Evolutionary conservation across 2,797 vertebrate genomes (phyloP).

Genomic region (Cheirogaleus major): DNA sequence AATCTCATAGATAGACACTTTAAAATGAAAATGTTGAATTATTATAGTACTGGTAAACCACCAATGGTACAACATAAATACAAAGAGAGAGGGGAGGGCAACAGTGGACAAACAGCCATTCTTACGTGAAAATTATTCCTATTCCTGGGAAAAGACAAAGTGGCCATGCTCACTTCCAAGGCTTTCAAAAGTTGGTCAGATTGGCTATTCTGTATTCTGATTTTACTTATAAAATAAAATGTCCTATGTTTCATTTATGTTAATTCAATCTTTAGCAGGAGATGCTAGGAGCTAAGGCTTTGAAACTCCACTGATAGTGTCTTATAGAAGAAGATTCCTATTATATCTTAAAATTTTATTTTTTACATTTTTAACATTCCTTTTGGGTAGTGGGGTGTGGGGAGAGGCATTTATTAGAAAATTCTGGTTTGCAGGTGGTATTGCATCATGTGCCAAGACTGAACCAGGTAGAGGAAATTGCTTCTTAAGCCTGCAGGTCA

Average conservation of each 20-base stretch:
- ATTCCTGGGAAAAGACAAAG: neutral
- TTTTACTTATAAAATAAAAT: slow-evolving; percentile 42
- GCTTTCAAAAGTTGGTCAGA: neutral
- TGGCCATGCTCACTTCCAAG: neutral
- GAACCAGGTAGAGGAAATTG: slow-evolving; percentile 47
- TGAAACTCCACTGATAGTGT: neutral
- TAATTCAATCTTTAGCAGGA: neutral
- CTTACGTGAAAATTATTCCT: neutral
- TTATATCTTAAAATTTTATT: neutral
- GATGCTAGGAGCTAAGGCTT: neutral
- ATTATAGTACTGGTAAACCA: neutral
- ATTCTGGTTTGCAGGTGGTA: slow-evolving; percentile 13
- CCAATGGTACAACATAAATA: neutral
- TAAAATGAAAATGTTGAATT: slow-evolving; percentile 30
- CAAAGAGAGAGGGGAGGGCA: neutral
- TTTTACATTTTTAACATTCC: slow-evolving; percentile 33
- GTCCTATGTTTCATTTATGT: neutral
- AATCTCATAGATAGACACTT: neutral
- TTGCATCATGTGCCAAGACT: neutral
- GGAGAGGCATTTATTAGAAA: slow-evolving; percentile 10
- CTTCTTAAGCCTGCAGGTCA: slow-evolving; percentile 14
- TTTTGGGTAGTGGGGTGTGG: neutral
- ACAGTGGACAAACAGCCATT: neutral
- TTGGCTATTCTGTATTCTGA: neutral
- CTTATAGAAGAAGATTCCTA: slow-evolving; percentile 8